Percentiles rank a stretch among this genome's conserved stretches.
phyloP scores from a whole-genome alignment of 92 coral and sea anemone genomes.

The Phenganax marumi region DNA sequence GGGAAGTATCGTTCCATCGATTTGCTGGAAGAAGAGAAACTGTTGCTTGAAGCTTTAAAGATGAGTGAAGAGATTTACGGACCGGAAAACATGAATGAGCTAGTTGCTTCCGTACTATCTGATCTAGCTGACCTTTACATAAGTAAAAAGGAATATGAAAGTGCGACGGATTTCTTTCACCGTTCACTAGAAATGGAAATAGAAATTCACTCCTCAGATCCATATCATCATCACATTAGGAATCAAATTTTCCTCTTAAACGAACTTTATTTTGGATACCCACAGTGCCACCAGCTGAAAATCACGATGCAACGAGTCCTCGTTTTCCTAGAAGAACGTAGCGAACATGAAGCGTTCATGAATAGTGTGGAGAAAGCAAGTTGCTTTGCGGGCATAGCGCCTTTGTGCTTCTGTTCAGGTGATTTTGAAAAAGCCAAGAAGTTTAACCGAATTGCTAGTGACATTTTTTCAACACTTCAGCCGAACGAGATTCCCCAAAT shows the following conservation, averaged over 20 bases:
- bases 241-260: background rate
- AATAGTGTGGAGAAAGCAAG: background rate
- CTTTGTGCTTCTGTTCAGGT: background rate
- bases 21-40: constrained; percentile 7
- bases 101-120: background rate
- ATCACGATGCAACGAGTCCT: background rate
- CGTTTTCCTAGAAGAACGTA: background rate
- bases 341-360: background rate
- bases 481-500: too few species aligned
- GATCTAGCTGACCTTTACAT: background rate
- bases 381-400: background rate
- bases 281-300: too few species aligned
- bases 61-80: constrained; percentile 23
- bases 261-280: background rate
- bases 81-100: background rate
- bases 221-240: constrained; percentile 14
- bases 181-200: constrained; percentile 17
- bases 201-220: constrained; percentile 25
- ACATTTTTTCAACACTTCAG: constrained; percentile 12
- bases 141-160: background rate
- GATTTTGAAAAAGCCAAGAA: background rate
- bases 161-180: background rate
- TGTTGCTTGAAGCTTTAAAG: constrained; percentile 31
- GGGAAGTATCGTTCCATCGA: constrained; percentile 9
- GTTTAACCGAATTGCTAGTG: constrained; percentile 4